These are phyloP conservation scores for Netelia melanura DNA, from an alignment of 2,888 invertebrate species.

Conservation along the genomic window DNA sequence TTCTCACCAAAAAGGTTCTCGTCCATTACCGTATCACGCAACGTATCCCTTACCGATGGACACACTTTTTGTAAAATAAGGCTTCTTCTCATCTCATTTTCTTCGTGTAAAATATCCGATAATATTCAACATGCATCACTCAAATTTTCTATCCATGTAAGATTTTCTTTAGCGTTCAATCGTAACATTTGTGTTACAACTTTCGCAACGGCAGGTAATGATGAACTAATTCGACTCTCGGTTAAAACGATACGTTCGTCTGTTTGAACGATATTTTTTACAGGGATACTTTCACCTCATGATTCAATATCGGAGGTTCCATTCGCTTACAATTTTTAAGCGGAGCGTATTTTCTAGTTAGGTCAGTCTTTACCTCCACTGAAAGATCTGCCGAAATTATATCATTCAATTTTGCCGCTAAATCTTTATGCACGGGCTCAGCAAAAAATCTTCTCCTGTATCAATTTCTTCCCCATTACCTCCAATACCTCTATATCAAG, in stretches of 20 bases:
- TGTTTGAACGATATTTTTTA: conserved; percentile 16
- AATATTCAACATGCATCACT: background rate
- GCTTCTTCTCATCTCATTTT: conserved; percentile 10
- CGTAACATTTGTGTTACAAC: background rate
- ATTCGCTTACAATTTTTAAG: conserved; percentile 10
- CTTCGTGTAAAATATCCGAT: background rate
- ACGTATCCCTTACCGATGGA: conserved; percentile 14
- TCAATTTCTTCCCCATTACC: conserved; percentile 6
- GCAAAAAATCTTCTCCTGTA: background rate
- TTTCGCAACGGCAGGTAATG: conserved; percentile 9
- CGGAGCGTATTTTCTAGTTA: conserved; percentile 1
- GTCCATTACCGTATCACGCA: background rate
- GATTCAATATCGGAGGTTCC: conserved; percentile 15
- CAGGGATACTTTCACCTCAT: conserved; percentile 6
- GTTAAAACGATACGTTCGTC: background rate
- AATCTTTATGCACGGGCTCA: conserved; percentile 10
- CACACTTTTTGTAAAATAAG: conserved; percentile 18
- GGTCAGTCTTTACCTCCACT: background rate
- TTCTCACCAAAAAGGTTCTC: conserved; percentile 17
- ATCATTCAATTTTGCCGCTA: conserved; percentile 7
- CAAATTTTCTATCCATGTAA: conserved; percentile 5
- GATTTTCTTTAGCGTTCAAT: background rate
- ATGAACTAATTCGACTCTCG: background rate
- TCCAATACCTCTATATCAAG: conserved; percentile 8
- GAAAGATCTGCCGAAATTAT: conserved; percentile 19